Percentiles rank a stretch among this genome's conserved stretches.
Evolutionary conservation across 37 sponge, comb jelly and placozoan species (phyloP).

Genomic region (Haliclona indistincta): DNA sequence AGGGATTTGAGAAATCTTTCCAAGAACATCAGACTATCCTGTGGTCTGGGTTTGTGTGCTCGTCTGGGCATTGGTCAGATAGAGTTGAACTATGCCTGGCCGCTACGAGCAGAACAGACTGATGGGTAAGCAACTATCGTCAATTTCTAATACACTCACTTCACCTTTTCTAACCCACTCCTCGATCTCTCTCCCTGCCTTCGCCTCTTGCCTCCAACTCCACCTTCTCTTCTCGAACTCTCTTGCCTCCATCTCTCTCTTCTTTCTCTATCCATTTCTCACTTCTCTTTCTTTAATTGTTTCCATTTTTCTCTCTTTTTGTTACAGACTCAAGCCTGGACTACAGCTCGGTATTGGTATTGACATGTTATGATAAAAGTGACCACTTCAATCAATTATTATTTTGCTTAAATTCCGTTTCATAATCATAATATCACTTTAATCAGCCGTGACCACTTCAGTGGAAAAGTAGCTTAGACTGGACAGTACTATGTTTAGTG

Average conservation of each 20-base stretch:
- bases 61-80: conserved; percentile 61
- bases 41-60: conserved; percentile 54
- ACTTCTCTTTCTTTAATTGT: neutral
- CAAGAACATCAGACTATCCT: conserved; percentile 29
- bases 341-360: conserved; percentile 85
- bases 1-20: conserved; percentile 2
- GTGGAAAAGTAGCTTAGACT: no score
- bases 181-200: no score
- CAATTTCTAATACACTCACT: neutral
- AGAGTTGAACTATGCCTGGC: conserved; percentile 71
- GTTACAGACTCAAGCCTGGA: conserved; percentile 64
- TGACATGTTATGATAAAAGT: conserved; percentile 61
- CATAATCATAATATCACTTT: no score
- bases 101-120: conserved; percentile 55
- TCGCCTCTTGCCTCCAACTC: no score
- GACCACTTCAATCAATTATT: neutral
- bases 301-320: neutral
- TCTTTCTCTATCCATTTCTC: neutral
- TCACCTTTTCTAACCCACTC: neutral
- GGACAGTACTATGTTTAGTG: no score
- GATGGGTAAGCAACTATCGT: conserved; percentile 21
- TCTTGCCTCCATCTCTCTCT: neutral
- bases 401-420: neutral
- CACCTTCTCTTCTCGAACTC: no score
- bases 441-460: no score